Conservation (phyloP, 2,797 vertebrate genomes). For the Dryobates pubescens region DNA sequence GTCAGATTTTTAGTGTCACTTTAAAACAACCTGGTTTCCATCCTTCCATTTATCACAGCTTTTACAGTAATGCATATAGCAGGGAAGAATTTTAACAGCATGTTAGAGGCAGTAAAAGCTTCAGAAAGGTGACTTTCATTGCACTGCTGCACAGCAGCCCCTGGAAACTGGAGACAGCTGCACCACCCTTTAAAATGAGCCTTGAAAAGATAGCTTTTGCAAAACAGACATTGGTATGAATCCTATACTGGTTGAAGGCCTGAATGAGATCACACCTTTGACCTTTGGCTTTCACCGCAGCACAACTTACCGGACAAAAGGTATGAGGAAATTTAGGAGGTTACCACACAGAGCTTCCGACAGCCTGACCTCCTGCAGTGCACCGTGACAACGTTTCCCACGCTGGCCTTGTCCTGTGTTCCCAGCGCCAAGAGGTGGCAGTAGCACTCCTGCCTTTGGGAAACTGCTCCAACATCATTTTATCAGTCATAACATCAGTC, state of each 20-base stretch:
- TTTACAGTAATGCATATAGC: not conserved
- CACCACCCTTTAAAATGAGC: not conserved
- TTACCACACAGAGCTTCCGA: rapidly evolving
- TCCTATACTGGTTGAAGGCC: not conserved
- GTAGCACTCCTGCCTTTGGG: not conserved
- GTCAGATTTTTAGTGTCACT: not conserved
- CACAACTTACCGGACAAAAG: not conserved
- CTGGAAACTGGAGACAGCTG: not conserved
- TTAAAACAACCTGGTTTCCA: not conserved
- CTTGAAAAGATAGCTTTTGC: not conserved
- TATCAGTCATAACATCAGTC: no score
- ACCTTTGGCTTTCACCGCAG: not conserved
- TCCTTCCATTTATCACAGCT: not conserved
- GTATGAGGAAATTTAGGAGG: not conserved
- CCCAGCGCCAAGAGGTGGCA: conserved; percentile 47
- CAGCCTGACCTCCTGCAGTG: rapidly evolving
- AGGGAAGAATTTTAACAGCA: not conserved
- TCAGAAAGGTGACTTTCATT: not conserved
- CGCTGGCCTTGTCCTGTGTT: not conserved
- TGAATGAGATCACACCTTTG: not conserved
- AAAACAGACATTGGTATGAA: not conserved
- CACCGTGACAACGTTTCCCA: not conserved
- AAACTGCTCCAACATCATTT: not conserved
- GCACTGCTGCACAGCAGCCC: not conserved
- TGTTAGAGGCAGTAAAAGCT: conserved; percentile 4